Evolutionary conservation across 2,797 vertebrate genomes (phyloP).

Genomic region (Sebastes hopkinsi): DNA sequence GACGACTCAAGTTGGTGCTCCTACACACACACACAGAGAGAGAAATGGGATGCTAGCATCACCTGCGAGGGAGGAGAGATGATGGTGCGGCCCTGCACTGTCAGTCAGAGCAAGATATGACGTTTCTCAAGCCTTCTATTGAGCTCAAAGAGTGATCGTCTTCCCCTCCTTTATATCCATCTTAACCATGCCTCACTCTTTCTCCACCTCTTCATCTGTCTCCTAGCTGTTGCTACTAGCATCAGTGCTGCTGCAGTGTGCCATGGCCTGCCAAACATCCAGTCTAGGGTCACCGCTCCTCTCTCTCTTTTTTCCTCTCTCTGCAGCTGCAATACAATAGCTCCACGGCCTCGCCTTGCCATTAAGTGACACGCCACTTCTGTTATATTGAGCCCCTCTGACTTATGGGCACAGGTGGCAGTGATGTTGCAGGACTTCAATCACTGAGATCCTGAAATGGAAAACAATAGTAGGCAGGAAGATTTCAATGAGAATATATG

Average conservation of each 20-base stretch:
- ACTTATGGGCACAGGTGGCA: not conserved
- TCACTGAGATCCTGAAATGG: not conserved
- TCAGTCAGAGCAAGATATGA: not conserved
- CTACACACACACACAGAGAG: not conserved
- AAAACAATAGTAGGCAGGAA: not conserved
- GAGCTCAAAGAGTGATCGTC: not conserved
- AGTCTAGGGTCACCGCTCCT: conserved; percentile 23
- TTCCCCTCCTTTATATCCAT: not conserved
- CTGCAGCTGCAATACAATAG: conserved; percentile 49
- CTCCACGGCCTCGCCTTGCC: not conserved
- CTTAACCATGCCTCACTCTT: conserved; percentile 1
- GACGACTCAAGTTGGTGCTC: conserved; percentile 39
- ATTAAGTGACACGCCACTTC: not conserved
- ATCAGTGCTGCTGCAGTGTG: conserved; percentile 58
- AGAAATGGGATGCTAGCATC: conserved; percentile 11
- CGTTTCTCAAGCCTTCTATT: not conserved
- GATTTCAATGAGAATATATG: not conserved
- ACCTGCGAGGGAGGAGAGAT: not conserved
- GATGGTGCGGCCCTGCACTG: not conserved
- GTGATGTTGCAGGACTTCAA: not conserved
- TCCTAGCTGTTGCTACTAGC: not conserved
- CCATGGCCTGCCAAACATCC: conserved; percentile 61
- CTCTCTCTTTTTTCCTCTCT: conserved; percentile 2
- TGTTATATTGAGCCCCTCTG: not conserved
- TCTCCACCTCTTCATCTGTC: conserved; percentile 1